Base-by-base conservation (phyloP, 2,797 vertebrate species). In the Mallotus villosus region DNA sequence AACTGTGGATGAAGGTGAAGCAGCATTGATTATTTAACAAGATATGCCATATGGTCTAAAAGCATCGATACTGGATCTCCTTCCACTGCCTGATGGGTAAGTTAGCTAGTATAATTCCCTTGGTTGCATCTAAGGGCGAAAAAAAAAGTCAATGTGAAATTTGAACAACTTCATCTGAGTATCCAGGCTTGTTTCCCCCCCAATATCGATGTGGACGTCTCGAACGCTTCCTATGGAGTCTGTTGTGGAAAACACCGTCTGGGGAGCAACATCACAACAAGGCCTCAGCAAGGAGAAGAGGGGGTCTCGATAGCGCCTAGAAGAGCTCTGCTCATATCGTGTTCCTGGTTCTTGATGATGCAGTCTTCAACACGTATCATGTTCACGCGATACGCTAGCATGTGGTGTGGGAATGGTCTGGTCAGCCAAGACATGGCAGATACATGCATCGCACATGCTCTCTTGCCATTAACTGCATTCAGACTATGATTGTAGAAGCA, bases 271-370 rank as follows among this genome's bases (percentile, higher is more conserved):
- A 3, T 68, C 63, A 55, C 19, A 77, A 74, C 68, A 63, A 29
- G 69, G 53, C 83, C 88, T 84, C 19, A 83, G 88, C 78, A 76
- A 12, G 37, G 14, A 68, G 74, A 67, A 80, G 12, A 22, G 51
- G 60, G 24, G 60, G 8, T 24, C 64, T 49, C 21, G 41, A 24
- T 25, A 49, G 16, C 5, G 64, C 85, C 82, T 73, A 79, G 83
- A 84, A 81, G 82, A 88, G 85, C 87, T 86, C 82, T 78, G 86
- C 89, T 80, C 87, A 85, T 86, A 90, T 90, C 87, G 77, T 85
- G 86, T 90, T 89, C 87, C 88, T 87, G 89, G 82, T 72, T 89
- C 72, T 74, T 87, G 88, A 90, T 86, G 87, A 89, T 86, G 84
- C 75, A 86, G 85, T 83, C 86, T 80, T 85, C 78, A 84, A 87